Percentiles rank a stretch among this genome's conserved stretches.
These are phyloP conservation scores for Marronus borbonicus DNA, from an alignment of 2,888 invertebrate species.

Conservation along the genomic window DNA sequence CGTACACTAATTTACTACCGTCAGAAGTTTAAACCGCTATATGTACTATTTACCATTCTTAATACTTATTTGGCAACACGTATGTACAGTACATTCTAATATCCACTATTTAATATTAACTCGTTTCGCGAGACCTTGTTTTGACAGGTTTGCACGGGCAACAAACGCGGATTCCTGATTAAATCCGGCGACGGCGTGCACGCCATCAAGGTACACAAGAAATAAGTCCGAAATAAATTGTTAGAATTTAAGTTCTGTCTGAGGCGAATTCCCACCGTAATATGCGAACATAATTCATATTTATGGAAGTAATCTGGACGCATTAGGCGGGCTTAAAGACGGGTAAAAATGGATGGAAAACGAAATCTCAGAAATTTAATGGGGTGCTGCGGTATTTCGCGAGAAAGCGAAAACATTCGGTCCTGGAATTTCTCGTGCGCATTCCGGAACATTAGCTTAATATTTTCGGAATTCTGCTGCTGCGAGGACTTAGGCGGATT, in stretches of 20 bases:
- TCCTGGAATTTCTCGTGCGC: slow-evolving; percentile 19
- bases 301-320: slow-evolving; percentile 42
- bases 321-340: slow-evolving; percentile 35
- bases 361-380: slow-evolving; percentile 42
- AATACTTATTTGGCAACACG: too few relatives aligned
- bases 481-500: slow-evolving; percentile 20
- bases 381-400: slow-evolving; percentile 32
- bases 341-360: slow-evolving; percentile 40
- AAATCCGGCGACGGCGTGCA: slow-evolving; percentile 16
- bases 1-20: too few relatives aligned
- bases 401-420: slow-evolving; percentile 19
- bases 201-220: slow-evolving; percentile 18
- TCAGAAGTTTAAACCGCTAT: too few relatives aligned
- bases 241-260: slow-evolving; percentile 42
- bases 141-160: not conserved
- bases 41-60: too few relatives aligned
- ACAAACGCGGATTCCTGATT: slow-evolving; percentile 29
- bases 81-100: too few relatives aligned
- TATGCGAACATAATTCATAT: slow-evolving; percentile 45
- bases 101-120: too few relatives aligned
- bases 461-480: slow-evolving; percentile 9
- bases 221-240: slow-evolving; percentile 45
- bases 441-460: slow-evolving; percentile 12
- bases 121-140: too few relatives aligned
- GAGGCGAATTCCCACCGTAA: slow-evolving; percentile 42